These are phyloP conservation scores for Cheumatopsyche charites DNA, from an alignment of 1,140 invertebrate species.

Conservation along the genomic window DNA sequence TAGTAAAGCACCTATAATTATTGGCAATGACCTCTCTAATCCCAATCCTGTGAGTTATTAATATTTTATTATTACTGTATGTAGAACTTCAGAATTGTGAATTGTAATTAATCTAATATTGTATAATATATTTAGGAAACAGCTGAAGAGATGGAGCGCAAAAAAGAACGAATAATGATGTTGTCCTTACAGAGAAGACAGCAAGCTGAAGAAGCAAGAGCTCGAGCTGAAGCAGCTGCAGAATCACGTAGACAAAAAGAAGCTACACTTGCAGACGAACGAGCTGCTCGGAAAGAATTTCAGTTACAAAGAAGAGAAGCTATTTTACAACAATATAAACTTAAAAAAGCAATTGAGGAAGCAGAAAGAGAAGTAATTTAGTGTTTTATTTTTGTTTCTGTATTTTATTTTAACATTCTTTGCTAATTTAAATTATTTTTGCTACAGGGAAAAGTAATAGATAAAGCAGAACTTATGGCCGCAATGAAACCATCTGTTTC, in stretches of 20 bases:
- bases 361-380: constrained; percentile 79
- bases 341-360: constrained; percentile 93
- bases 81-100: not conserved
- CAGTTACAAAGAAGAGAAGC: constrained; percentile 83
- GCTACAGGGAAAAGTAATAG: constrained; percentile 74
- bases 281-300: constrained; percentile 86
- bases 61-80: constrained; percentile 30
- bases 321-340: constrained; percentile 93
- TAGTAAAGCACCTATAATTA: constrained; percentile 65
- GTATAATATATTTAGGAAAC: constrained; percentile 65
- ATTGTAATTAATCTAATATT: constrained; percentile 4
- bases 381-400: not conserved
- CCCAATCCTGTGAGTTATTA: constrained; percentile 69
- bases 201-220: constrained; percentile 85
- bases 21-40: constrained; percentile 70
- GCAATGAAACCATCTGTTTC: constrained; percentile 56
- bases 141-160: constrained; percentile 87
- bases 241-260: constrained; percentile 78
- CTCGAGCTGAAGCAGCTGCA: constrained; percentile 83
- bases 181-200: constrained; percentile 85
- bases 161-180: constrained; percentile 87
- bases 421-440: constrained; percentile 40
- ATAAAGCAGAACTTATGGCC: constrained; percentile 72
- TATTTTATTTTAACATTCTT: not conserved
- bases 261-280: constrained; percentile 84